Evolutionary conservation across 1,140 invertebrate genomes (phyloP), one percentile per base, ranked within the genome.

Genomic region (Eufriesea mexicana): DNA sequence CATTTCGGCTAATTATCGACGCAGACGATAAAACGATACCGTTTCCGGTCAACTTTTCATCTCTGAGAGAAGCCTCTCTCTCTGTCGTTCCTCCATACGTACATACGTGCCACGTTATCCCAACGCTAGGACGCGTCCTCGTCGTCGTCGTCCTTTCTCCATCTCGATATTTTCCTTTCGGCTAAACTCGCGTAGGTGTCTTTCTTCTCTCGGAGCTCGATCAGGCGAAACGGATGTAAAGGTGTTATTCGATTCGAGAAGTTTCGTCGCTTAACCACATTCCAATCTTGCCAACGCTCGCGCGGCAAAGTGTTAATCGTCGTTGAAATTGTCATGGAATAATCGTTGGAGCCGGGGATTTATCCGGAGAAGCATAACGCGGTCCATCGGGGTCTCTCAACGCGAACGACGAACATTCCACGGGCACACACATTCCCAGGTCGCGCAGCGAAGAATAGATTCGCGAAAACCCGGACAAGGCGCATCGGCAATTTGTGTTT

Each of bases 381-480:
- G 28, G 42, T 9, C 28, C 14, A 23, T 54, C 57, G 57, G 59
- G n/a, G n/a, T 45, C 47, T 71, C 45, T 77, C 67, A 68, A 57
- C 42, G n/a, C 55, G 49, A 61, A 61, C 45, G 59, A 66, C 18
- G 59, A 47, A 86, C 71, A 87, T 86, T 87, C 82, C 81, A 57
- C 72, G 72, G 59, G 82, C 77, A 78, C 59, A 74, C 67, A 87
- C 86, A 83, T 88, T 81, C 86, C 82, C 75, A 70, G 49, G 28
- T 74, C 74, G 51, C 71, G 75, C 16, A 23, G 47, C 25, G 25
- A 42, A 64, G 62, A 59, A 61, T 61, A 70, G 74, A 28, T 86
- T 71, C 67, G 51, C 64, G 73, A 79, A 86, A 72, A 81, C 55
- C 71, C 28, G 57, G 51, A 79, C 61, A 54, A 54, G 74, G 79